Evolutionary conservation across 2,888 invertebrate genomes (phyloP).

Genomic region (Trichogramma dendrolimi): DNA sequence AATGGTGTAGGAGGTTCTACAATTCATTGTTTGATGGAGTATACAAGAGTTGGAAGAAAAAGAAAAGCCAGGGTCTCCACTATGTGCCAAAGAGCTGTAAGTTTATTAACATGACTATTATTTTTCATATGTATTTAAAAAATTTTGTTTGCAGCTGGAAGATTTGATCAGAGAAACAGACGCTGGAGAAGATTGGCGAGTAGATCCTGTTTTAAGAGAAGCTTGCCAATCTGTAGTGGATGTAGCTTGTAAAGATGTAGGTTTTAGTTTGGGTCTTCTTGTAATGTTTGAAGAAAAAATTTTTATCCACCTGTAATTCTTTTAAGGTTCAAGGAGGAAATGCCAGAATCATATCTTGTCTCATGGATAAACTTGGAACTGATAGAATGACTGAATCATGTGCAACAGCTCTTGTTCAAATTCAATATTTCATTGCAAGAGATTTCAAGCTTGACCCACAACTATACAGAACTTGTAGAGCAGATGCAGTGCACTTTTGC

Average conservation of each 20-base stretch:
- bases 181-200: conserved; percentile 91
- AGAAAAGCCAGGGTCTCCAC: conserved; percentile 65
- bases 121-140: not conserved
- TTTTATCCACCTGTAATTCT: conserved; percentile 6
- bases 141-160: conserved; percentile 61
- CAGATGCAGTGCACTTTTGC: conserved; percentile 80
- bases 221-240: conserved; percentile 84
- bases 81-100: conserved; percentile 70
- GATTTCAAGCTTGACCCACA: conserved; percentile 90
- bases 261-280: conserved; percentile 17
- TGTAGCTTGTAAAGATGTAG: conserved; percentile 65
- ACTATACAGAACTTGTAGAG: conserved; percentile 81
- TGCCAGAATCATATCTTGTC: conserved; percentile 83
- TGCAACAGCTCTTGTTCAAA: conserved; percentile 86
- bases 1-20: conserved; percentile 81
- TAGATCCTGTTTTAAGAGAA: conserved; percentile 83
- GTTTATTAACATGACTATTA: conserved; percentile 31
- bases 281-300: not conserved
- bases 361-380: conserved; percentile 87
- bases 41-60: conserved; percentile 66
- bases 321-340: conserved; percentile 67
- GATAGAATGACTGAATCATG: conserved; percentile 83
- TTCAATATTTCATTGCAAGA: conserved; percentile 94
- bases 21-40: conserved; percentile 92
- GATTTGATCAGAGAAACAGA: conserved; percentile 80